Base-by-base conservation (phyloP, 2,888 invertebrate species). In the Trichacis sp. region DNA sequence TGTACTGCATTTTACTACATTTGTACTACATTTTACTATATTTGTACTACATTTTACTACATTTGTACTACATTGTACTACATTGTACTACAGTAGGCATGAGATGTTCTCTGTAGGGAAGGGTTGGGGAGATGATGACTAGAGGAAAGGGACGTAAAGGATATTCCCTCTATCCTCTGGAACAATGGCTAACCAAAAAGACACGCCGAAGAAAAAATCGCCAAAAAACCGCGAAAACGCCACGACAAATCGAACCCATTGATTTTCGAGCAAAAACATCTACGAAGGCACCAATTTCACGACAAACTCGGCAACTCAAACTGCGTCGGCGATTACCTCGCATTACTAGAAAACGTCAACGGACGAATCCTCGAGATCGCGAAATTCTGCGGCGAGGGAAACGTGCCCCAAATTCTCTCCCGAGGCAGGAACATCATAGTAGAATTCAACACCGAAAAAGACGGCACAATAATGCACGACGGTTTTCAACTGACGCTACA, bases 401-500 rank as follows among this genome's bases (percentile, higher is more conserved):
- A 72, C 29, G 68, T 80, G 11, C 80, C 80, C 3, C 75, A 76
- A 24, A 77, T 79, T 15, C 51, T 79, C 11, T 76, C 80, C 6
- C 72, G 77, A 2, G 78, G 80, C 0, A 73, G 54, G 14, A 78
- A 73, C 70, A 61, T 80, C 9, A 76, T 80, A 19, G 67, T 79
- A 11, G 79, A 80, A 53, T 80, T 80, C 43, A 73, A 71, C 56
- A 64, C 79, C 5, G 73, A 74, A 29, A 70, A 72, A n/a, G 79
- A 80, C 43, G 80, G 80, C 12, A 80, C 80, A n/a, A 71, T 79
- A 19, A 76, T 76, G 75, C 79, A 80, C 72, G 75, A 77, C 42
- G 79, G 79, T 1, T 80, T 80, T 38, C 78, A 79, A 29, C 64
- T 80, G 54, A 78, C 75, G 6, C 67, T 80, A 4, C 77, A 79